A percentile compares a stretch with the other conserved stretches of the same genome.
phyloP scores from a whole-genome alignment of 2,888 invertebrate genomes.

The Homarus gammarus region DNA sequence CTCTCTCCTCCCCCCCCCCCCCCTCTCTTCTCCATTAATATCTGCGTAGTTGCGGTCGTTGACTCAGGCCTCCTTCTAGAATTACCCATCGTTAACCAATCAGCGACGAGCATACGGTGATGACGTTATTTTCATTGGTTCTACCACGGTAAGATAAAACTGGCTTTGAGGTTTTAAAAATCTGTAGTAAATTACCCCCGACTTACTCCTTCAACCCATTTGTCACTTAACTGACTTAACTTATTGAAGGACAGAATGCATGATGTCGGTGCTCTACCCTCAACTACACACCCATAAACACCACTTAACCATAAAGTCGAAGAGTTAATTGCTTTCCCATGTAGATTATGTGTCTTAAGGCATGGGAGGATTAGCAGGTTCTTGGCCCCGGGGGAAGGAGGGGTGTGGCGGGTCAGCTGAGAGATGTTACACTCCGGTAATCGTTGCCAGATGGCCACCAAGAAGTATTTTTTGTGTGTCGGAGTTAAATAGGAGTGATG shows the following conservation, averaged over 20 bases:
- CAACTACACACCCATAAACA: not conserved
- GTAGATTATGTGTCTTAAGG: not conserved
- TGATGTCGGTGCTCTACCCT: not conserved
- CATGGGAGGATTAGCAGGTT: not conserved
- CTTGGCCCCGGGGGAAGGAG: not conserved
- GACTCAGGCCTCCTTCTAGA: not conserved
- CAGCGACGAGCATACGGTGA: not conserved
- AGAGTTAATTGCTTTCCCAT: not conserved
- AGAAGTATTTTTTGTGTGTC: conserved; percentile 19
- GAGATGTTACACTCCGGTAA: conserved; percentile 48
- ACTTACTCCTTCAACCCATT: not conserved
- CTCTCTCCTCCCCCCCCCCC: too few relatives aligned
- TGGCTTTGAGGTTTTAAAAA: too few relatives aligned
- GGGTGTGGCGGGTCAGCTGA: conserved; percentile 8
- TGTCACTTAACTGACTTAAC: not conserved
- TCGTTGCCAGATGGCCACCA: conserved; percentile 36
- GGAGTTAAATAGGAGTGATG: not conserved
- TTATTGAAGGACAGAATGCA: not conserved
- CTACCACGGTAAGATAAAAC: too few relatives aligned
- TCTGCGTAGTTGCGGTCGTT: not conserved
- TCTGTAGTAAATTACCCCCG: not conserved
- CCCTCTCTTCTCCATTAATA: not conserved
- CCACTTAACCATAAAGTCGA: not conserved
- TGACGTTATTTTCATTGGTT: not conserved
- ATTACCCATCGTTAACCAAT: not conserved